Evolutionary conservation across 2,888 invertebrate species (phyloP).

Genomic region (Punctoribates punctum): DNA sequence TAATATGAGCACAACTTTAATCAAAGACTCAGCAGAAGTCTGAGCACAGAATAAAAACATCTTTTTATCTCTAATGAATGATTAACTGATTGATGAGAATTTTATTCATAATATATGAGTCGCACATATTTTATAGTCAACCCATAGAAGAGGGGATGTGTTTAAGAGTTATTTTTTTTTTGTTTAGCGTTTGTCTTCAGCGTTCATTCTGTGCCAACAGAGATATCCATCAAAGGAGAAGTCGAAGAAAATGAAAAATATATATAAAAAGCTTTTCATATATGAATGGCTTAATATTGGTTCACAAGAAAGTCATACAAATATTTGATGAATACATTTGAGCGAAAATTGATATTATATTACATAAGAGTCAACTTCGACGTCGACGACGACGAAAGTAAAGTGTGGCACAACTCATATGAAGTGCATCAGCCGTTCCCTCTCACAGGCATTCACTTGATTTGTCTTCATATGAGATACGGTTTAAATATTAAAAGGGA

Average conservation of each 20-base stretch:
- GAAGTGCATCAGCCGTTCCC: too few relatives aligned
- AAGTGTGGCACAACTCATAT: conserved; percentile 15
- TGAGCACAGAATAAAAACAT: not conserved
- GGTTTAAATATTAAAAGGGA: conserved; percentile 32
- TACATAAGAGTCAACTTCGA: not conserved
- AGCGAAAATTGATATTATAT: conserved; percentile 32
- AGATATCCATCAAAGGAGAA: not conserved
- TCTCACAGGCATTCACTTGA: not conserved
- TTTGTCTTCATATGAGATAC: not conserved
- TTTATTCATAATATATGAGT: conserved; percentile 18
- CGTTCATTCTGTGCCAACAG: not conserved
- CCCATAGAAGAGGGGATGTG: not conserved
- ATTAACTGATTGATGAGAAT: conserved; percentile 26
- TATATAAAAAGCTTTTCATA: not conserved
- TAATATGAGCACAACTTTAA: not conserved
- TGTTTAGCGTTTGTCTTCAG: not conserved
- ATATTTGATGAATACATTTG: conserved; percentile 29
- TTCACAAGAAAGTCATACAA: conserved; percentile 14
- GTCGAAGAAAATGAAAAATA: not conserved
- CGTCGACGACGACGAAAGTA: not conserved
- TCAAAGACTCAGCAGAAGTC: not conserved
- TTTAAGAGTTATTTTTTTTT: not conserved
- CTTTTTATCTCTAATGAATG: conserved; percentile 10
- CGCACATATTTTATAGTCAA: not conserved
- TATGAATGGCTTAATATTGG: not conserved